These are phyloP conservation scores for Naja naja DNA, from an alignment of 2,113 vertebrate genomes.

Conservation along the genomic window DNA sequence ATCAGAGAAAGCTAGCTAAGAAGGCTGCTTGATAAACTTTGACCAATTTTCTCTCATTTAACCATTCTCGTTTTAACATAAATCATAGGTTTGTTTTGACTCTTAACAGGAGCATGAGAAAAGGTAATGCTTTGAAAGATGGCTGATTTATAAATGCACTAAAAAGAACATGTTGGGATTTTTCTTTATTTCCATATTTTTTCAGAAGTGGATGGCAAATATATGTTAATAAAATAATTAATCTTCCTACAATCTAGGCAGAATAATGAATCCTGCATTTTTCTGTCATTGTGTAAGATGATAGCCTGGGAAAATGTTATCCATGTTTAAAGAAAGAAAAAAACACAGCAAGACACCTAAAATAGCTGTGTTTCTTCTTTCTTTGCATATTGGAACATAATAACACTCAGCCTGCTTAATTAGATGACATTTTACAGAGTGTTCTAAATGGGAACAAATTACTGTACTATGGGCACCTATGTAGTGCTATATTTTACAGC, in stretches of 20 bases:
- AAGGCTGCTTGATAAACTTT: not conserved
- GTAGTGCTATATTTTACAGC: not conserved
- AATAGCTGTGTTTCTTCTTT: not conserved
- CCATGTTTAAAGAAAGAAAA: not conserved
- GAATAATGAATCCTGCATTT: not conserved
- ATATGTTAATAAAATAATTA: not conserved
- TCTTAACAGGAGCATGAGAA: not conserved
- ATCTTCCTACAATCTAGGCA: not conserved
- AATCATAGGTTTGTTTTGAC: not conserved
- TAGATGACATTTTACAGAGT: not conserved
- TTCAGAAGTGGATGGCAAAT: not conserved
- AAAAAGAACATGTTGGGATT: not conserved
- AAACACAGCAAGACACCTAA: not conserved
- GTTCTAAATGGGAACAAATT: constrained; percentile 1
- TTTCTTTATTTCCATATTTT: not conserved
- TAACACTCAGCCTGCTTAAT: fast-evolving
- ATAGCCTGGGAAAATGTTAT: not conserved
- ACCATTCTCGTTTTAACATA: not conserved
- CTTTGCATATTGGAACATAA: not conserved
- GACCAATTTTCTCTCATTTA: not conserved
- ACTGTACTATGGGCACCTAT: not conserved
- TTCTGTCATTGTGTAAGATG: not conserved
- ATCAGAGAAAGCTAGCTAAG: not conserved
- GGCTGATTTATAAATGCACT: not conserved
- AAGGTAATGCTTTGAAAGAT: not conserved